Conservation (phyloP, 2,797 vertebrate species). For the Tragopan temminckii region DNA sequence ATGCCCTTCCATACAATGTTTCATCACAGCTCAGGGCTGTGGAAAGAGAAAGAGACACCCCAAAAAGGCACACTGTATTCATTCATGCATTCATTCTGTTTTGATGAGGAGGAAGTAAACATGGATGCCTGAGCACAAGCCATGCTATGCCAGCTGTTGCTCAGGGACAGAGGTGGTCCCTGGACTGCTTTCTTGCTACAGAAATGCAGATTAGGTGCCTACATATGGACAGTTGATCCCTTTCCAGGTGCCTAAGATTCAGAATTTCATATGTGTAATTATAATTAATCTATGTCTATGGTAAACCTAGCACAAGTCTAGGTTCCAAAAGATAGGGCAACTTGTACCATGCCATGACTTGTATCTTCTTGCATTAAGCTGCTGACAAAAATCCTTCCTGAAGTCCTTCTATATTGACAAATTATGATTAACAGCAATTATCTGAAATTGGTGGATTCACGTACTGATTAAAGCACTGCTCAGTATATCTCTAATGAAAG, state of each 20-base stretch:
- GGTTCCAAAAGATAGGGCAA: accelerated
- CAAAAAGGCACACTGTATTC: neutral
- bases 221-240: neutral
- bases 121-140: neutral
- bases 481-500: slow-evolving; percentile 37
- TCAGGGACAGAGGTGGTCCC: neutral
- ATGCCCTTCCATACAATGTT: neutral
- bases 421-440: slow-evolving; percentile 59
- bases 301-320: neutral
- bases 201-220: neutral
- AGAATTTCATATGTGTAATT: neutral
- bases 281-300: neutral
- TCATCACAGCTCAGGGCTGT: neutral
- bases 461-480: slow-evolving; percentile 49
- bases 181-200: neutral
- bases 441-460: slow-evolving; percentile 51
- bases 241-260: neutral
- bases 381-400: slow-evolving; percentile 5
- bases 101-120: neutral
- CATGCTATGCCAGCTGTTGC: accelerated
- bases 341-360: neutral
- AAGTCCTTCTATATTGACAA: slow-evolving; percentile 46
- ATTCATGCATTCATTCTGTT: neutral
- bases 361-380: accelerated
- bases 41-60: neutral